Evolutionary conservation across 2,797 vertebrate species (phyloP), one percentile per base, ranked within the genome.

Genomic region (Gambelia wislizenii): DNA sequence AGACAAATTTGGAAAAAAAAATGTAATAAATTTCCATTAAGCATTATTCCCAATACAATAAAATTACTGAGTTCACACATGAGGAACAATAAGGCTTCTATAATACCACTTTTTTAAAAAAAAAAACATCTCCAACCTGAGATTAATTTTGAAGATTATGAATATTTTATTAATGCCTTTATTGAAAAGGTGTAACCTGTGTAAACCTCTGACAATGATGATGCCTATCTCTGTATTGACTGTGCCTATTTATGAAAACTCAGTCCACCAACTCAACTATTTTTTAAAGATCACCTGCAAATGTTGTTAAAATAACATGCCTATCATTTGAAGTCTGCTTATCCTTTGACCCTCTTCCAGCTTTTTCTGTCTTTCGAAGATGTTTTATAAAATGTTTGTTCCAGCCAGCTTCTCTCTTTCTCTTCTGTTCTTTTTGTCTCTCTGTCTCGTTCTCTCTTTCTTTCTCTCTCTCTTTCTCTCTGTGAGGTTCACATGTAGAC

Each of bases 231-330:
- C 10, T 30, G 0, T 76, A 86, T 96, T 97, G 97, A 96, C 91
- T 97, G 96, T 97, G 96, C 97, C 97, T 94, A 94, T 97, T 97
- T 97, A 97, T 97, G 96, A 97, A 94, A 97, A 92, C 95, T 94
- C 84, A 80, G 76, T 93, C 92, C 39, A 59, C 91, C 92, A 49
- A 83, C 69, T 87, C 89, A 94, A 49, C 27, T 10, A 75, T 91
- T 89, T 81, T 7, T 77, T 85, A 84, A 91, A 89, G 83, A 86
- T 42, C 70, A 20, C 44, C n/a, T 86, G 92, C 67, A 85, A 74
- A 6, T 83, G 36, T 92, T 91, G 93, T 76, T 91, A 90, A 94
- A 52, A 1, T 75, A 47, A 75, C 85, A 92, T 30, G 87, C 84
- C n/a, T 95, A 70, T 92, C 87, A 94, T 91, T 95, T 94, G 54